Evolutionary conservation across 53 echinoderm and acorn worm genomes (phyloP).

Genomic region (Astropecten irregularis): DNA sequence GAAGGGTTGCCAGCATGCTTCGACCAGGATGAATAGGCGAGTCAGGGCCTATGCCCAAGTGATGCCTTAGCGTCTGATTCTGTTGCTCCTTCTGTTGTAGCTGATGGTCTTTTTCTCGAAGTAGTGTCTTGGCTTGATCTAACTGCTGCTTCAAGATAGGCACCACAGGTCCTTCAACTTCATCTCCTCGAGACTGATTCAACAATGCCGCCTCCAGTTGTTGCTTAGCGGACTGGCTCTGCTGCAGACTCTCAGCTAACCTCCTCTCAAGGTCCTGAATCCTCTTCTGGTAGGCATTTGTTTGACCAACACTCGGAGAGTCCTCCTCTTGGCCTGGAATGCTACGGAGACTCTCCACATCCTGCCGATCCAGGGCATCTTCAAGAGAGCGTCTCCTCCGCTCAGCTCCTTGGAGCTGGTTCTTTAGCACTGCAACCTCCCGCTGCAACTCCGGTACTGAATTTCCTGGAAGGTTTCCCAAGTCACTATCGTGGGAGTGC

Average conservation of each 20-base stretch:
- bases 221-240: slow-evolving; percentile 63
- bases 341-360: slow-evolving; percentile 57
- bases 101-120: slow-evolving; percentile 80
- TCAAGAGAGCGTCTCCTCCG: slow-evolving; percentile 47
- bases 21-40: slow-evolving; percentile 78
- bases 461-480: slow-evolving; percentile 53
- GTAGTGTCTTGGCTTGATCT: slow-evolving; percentile 92
- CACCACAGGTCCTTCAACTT: slow-evolving; percentile 76
- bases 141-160: slow-evolving; percentile 94
- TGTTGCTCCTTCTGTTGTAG: slow-evolving; percentile 84
- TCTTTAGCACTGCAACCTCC: slow-evolving; percentile 54
- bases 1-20: slow-evolving; percentile 64
- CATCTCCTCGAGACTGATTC: slow-evolving; percentile 65
- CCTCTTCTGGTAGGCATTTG: slow-evolving; percentile 37
- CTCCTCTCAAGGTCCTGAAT: slow-evolving; percentile 59
- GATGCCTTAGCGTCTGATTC: slow-evolving; percentile 69
- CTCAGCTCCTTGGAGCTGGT: slow-evolving; percentile 51
- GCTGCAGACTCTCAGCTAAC: slow-evolving; percentile 66
- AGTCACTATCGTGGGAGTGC: background rate
- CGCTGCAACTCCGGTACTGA: slow-evolving; percentile 50
- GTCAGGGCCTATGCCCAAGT: slow-evolving; percentile 81
- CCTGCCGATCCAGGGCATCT: slow-evolving; percentile 47
- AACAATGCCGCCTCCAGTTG: slow-evolving; percentile 82
- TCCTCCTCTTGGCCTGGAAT: slow-evolving; percentile 66
- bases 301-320: background rate